phyloP scores from a whole-genome alignment of 64 coral and sea anemone genomes.

The Trachythela sp. region DNA sequence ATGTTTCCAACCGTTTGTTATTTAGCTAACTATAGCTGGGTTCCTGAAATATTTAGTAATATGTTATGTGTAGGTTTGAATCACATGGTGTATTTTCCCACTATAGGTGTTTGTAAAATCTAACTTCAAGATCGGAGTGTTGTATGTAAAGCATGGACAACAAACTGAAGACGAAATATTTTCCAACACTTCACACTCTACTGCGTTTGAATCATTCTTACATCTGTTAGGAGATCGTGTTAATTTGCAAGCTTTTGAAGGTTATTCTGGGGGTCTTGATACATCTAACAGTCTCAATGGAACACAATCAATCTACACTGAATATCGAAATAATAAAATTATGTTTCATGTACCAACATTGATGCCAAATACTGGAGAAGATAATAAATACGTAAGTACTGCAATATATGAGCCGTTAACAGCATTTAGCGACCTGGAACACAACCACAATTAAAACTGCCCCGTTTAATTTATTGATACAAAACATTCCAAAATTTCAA shows the following conservation, averaged over 20 bases:
- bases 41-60: no score
- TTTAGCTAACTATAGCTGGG: no score
- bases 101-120: not conserved
- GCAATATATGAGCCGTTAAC: not conserved
- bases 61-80: no score
- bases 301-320: slow-evolving; percentile 3
- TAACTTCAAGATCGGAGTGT: slow-evolving; percentile 11
- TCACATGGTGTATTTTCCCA: not conserved
- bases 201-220: not conserved
- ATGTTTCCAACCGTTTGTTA: no score
- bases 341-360: slow-evolving; percentile 14
- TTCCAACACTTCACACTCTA: not conserved
- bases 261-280: slow-evolving; percentile 12
- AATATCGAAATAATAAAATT: not conserved
- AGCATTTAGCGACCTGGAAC: no score
- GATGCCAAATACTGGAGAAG: slow-evolving; percentile 13
- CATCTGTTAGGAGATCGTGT: not conserved
- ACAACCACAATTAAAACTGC: no score
- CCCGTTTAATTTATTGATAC: no score
- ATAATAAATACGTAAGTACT: slow-evolving; percentile 1
- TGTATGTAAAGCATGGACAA: slow-evolving; percentile 5
- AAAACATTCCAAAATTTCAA: no score
- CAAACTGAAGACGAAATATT: slow-evolving; percentile 18
- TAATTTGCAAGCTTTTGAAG: not conserved
- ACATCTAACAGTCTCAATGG: not conserved